A percentile compares a stretch with the other conserved stretches of the same genome.
Evolutionary conservation across 2,797 vertebrate genomes (phyloP).

Genomic region (Dipus sagitta): DNA sequence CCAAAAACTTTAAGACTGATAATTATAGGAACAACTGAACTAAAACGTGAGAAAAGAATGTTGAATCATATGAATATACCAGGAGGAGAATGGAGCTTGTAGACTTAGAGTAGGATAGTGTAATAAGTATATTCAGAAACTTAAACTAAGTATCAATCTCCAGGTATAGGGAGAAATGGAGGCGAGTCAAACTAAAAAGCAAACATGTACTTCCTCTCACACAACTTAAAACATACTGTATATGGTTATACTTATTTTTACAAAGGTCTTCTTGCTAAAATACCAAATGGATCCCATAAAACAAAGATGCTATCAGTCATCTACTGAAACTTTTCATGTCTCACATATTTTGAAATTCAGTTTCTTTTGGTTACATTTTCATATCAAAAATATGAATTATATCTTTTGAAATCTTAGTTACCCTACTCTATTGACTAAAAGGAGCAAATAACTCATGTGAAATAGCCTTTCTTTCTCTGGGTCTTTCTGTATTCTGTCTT

Average conservation of each 20-base stretch:
- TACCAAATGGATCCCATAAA: background rate
- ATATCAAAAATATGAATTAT: constrained; percentile 39
- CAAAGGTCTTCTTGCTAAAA: constrained; percentile 32
- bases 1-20: background rate
- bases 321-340: constrained; percentile 4
- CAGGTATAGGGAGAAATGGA: background rate
- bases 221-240: background rate
- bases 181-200: background rate
- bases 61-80: background rate
- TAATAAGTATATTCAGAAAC: background rate
- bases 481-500: constrained; percentile 14
- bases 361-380: constrained; percentile 61
- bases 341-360: constrained; percentile 41
- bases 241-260: background rate
- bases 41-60: background rate
- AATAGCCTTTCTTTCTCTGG: background rate
- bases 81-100: background rate
- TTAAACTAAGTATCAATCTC: background rate
- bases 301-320: constrained; percentile 22
- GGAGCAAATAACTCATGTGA: constrained; percentile 40
- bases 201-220: background rate
- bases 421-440: constrained; percentile 46
- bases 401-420: constrained; percentile 37
- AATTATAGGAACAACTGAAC: background rate
- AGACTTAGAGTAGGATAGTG: background rate